Evolutionary conservation across 2,888 invertebrate genomes (phyloP).

Genomic region (Erebia ligea): DNA sequence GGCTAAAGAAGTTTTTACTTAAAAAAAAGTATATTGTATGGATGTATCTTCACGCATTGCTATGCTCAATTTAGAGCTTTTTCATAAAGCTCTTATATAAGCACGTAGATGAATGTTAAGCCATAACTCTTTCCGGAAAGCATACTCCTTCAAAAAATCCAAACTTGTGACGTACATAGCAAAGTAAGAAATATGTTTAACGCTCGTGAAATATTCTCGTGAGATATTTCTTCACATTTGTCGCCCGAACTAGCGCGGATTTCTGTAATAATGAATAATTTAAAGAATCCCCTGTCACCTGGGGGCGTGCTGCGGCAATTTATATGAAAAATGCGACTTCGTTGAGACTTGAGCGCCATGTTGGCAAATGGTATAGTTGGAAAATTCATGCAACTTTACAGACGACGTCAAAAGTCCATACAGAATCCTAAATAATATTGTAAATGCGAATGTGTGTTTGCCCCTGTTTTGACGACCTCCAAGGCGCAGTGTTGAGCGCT

Average conservation of each 20-base stretch:
- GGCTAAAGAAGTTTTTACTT: no score
- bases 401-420: no score
- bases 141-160: background rate
- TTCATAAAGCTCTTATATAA: no score
- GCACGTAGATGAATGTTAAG: background rate
- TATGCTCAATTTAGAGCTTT: no score
- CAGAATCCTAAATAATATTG: no score
- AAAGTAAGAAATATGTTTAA: conserved; percentile 7
- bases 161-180: background rate
- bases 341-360: background rate
- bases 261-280: conserved; percentile 32
- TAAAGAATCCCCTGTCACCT: conserved; percentile 23
- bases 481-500: no score
- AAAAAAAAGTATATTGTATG: no score
- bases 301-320: conserved; percentile 23
- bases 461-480: no score
- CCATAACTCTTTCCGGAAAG: background rate
- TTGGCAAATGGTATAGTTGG: background rate
- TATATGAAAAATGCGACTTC: conserved; percentile 28
- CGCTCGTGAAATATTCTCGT: background rate
- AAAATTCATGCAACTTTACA: background rate
- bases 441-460: no score
- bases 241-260: conserved; percentile 26
- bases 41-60: no score
- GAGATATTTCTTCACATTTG: conserved; percentile 26